These are phyloP conservation scores for Pangasius krempfi DNA, from an alignment of 2,797 vertebrate species.

Conservation along the genomic window DNA sequence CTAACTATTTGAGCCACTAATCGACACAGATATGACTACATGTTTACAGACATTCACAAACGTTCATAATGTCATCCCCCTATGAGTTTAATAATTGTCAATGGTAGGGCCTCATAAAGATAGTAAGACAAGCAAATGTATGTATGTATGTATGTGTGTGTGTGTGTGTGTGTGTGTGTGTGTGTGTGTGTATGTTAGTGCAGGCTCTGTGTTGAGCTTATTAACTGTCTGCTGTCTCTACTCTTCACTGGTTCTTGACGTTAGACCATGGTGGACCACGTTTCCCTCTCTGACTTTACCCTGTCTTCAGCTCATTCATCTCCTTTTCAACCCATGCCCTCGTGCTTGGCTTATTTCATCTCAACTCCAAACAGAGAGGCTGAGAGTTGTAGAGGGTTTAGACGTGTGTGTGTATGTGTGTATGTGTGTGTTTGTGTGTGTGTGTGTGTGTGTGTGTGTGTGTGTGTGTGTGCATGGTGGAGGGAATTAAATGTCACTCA, in stretches of 20 bases:
- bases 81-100: neutral
- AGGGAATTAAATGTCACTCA: slow-evolving; percentile 79
- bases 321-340: slow-evolving; percentile 12
- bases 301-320: slow-evolving; percentile 23
- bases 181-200: neutral
- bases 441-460: slow-evolving; percentile 14
- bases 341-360: slow-evolving; percentile 36
- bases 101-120: neutral
- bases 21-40: too few species aligned
- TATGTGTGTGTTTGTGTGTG: slow-evolving; percentile 40
- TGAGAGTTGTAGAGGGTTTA: slow-evolving; percentile 32
- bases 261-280: slow-evolving; percentile 8
- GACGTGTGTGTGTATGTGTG: neutral
- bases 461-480: slow-evolving; percentile 58
- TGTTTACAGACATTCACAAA: too few species aligned
- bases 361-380: slow-evolving; percentile 22
- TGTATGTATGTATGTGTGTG: too few species aligned
- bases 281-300: slow-evolving; percentile 8
- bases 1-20: neutral
- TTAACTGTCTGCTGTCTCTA: neutral
- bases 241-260: neutral
- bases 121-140: neutral
- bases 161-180: too few species aligned
- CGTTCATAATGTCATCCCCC: too few species aligned
- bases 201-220: neutral